Percentiles rank a stretch among this genome's conserved stretches.
These are phyloP conservation scores for Chaetops frenatus DNA, from an alignment of 2,113 vertebrate genomes.

Conservation along the genomic window DNA sequence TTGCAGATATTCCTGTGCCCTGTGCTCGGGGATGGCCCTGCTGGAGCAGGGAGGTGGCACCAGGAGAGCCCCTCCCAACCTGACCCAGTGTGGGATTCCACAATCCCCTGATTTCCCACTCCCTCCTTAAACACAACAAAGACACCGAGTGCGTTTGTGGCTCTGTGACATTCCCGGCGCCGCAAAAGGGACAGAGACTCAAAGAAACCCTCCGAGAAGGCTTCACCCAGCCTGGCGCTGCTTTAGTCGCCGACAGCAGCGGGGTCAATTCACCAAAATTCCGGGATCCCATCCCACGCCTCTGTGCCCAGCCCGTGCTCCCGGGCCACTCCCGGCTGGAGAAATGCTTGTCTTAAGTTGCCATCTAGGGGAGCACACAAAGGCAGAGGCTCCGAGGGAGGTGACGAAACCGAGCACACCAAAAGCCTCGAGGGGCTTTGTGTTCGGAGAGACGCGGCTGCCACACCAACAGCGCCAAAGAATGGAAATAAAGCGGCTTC, in stretches of 20 bases:
- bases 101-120: not conserved
- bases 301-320: not conserved
- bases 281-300: not conserved
- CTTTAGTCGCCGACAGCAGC: not conserved
- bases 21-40: not conserved
- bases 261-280: not conserved
- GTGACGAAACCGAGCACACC: not conserved
- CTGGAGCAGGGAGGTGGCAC: not conserved
- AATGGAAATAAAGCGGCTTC: not conserved
- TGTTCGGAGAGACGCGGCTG: not conserved
- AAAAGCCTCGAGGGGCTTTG: not conserved
- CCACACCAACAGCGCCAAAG: not conserved
- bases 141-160: not conserved
- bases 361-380: constrained; percentile 40
- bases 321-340: not conserved
- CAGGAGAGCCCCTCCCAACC: not conserved
- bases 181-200: not conserved
- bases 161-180: not conserved
- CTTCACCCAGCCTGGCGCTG: not conserved
- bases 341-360: constrained; percentile 32
- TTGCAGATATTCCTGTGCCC: not conserved
- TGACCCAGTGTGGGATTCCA: not conserved
- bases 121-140: not conserved
- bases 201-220: not conserved
- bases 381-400: not conserved